Evolutionary conservation across 2,113 vertebrate genomes (phyloP).

Genomic region (Prinia subflava): DNA sequence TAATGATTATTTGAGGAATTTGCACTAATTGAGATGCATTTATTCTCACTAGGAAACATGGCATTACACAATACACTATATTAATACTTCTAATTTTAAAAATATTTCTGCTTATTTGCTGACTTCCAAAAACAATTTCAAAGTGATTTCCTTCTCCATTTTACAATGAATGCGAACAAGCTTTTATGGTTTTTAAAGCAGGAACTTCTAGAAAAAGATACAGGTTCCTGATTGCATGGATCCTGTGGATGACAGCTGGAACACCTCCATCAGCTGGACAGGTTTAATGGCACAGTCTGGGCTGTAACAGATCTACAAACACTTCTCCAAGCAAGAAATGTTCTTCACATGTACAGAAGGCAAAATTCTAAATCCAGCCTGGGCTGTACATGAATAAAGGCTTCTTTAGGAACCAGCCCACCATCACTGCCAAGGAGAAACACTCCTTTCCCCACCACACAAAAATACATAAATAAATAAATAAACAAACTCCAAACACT

Average conservation of each 20-base stretch:
- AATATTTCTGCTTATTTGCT: background rate
- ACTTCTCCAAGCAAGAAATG: background rate
- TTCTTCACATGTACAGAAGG: background rate
- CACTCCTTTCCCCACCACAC: background rate
- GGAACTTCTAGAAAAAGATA: background rate
- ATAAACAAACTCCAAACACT: background rate
- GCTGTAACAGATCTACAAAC: background rate
- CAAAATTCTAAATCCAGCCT: background rate
- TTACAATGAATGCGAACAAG: background rate
- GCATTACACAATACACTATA: background rate
- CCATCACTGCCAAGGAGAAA: background rate
- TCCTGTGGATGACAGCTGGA: background rate
- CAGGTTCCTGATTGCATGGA: background rate
- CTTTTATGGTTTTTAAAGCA: background rate
- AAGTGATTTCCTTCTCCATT: background rate
- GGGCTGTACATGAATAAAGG: background rate
- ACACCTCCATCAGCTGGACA: background rate
- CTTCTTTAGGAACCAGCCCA: background rate
- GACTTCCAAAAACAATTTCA: background rate
- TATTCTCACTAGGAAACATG: background rate
- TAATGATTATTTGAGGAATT: background rate
- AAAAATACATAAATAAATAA: background rate
- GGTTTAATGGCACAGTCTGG: background rate
- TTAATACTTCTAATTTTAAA: background rate
- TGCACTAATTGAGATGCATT: rapidly evolving